Evolutionary conservation across 2,797 vertebrate genomes (phyloP).

Genomic region (Smutsia gigantea): DNA sequence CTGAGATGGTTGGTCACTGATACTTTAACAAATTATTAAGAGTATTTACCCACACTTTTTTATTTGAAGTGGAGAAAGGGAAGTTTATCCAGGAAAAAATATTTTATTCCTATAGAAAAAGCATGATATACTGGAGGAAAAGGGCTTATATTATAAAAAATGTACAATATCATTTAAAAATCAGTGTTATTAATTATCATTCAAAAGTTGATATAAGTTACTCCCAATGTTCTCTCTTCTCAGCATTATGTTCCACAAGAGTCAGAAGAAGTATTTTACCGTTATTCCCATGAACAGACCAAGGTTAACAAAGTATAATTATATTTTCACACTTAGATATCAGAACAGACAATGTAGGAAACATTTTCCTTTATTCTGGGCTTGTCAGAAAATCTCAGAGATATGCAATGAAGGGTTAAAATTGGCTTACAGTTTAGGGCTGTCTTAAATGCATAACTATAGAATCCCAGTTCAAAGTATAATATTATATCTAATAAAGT

Average conservation of each 20-base stretch:
- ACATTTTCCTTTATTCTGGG: neutral
- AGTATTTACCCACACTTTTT: neutral
- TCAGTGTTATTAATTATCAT: neutral
- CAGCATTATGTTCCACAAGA: neutral
- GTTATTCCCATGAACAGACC: neutral
- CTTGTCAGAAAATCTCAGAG: neutral
- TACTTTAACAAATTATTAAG: neutral
- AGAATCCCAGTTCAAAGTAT: neutral
- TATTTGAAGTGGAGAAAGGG: neutral
- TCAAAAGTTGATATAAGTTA: neutral
- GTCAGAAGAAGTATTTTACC: neutral
- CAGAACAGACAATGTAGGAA: neutral
- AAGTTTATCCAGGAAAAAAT: neutral
- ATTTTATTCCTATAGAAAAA: neutral
- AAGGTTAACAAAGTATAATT: neutral
- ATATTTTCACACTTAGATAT: neutral
- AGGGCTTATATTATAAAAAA: neutral
- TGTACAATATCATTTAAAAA: neutral
- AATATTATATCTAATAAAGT: neutral
- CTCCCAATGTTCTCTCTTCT: neutral
- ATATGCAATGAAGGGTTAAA: neutral
- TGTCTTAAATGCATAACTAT: neutral
- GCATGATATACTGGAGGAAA: neutral
- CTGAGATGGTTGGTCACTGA: neutral
- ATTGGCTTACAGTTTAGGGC: neutral